Percentiles rank a stretch among this genome's conserved stretches.
These are phyloP conservation scores for Monomorium pharaonis DNA, from an alignment of 1,140 invertebrate species.

Conservation along the genomic window DNA sequence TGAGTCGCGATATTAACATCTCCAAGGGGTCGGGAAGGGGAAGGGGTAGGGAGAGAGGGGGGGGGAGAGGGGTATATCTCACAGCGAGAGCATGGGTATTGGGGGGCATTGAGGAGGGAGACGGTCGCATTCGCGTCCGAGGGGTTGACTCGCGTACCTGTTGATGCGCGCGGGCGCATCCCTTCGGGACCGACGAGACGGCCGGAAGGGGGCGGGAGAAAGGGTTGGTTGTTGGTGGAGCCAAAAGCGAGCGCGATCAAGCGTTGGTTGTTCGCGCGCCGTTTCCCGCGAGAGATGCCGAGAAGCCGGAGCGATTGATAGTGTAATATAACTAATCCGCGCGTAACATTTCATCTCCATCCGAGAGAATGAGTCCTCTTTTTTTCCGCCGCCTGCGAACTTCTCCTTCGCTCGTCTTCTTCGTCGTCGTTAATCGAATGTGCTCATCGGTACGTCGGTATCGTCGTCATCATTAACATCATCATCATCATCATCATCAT, in stretches of 20 bases:
- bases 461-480: conserved; percentile 30
- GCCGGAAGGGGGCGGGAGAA: conserved; percentile 40
- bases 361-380: conserved; percentile 48
- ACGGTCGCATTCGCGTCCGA: not conserved
- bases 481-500: conserved; percentile 38
- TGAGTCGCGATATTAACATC: not conserved
- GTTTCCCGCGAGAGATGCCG: conserved; percentile 57
- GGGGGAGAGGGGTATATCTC: not conserved
- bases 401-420: conserved; percentile 32
- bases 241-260: conserved; percentile 58
- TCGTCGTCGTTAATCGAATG: conserved; percentile 32
- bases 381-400: not conserved
- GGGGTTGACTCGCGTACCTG: not conserved
- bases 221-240: conserved; percentile 57
- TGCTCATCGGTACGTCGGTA: conserved; percentile 50
- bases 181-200: not conserved
- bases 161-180: no score
- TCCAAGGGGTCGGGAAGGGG: no score
- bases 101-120: no score
- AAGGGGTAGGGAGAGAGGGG: not conserved
- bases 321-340: conserved; percentile 55
- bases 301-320: conserved; percentile 73
- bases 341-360: conserved; percentile 68
- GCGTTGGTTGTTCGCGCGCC: conserved; percentile 60
- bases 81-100: not conserved